Base-by-base conservation (phyloP, 2,888 invertebrate species). In the Cancer borealis region DNA sequence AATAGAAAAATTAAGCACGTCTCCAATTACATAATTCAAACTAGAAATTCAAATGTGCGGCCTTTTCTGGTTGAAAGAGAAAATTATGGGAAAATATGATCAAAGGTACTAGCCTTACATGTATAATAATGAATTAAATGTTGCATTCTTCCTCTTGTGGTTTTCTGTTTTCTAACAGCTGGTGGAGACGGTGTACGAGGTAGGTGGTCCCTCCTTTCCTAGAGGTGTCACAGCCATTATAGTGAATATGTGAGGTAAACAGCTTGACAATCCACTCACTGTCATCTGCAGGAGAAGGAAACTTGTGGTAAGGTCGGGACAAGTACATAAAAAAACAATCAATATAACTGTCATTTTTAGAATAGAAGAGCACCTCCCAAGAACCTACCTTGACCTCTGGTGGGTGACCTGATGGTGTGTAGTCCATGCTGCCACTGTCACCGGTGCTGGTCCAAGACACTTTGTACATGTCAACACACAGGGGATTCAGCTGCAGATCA, bases 311-410 rank as follows among this genome's bases (percentile, higher is more conserved):
- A 79, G 73, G 60, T 60, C 17, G 17, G 60, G 21, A 21, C 3
- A 60, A 60, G 21, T 60, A 21, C 21, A 21, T 60, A 10, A 88
- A 17, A 88, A 12, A 88, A 49, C 46, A 47, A 26, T 89, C 14
- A n/a, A 26, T 47, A 47, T 8, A 26, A 47, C 10, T 14, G 45
- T 89, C 3, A 89, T n/a, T 49, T 21, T 47, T 14, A n/a, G 17
- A 47, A 89, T 39, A 39, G 88, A 46, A 46, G 0, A 88, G 45
- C 26, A 46, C 88, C 3, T 46, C n/a, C 21, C 14, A 47, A 49
- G 90, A 30, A 93, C 54, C 39, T 91, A 91, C 91, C 91, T 8
- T 49, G 45, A 91, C 93, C 54, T 93, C 91, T 45, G 87, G 73
- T 60, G 91, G 91, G 39, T 91, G 88, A 30, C 91, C 60, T n/a